These are phyloP conservation scores for Portevinia maculata DNA, from an alignment of 2,888 invertebrate species.

Conservation along the genomic window DNA sequence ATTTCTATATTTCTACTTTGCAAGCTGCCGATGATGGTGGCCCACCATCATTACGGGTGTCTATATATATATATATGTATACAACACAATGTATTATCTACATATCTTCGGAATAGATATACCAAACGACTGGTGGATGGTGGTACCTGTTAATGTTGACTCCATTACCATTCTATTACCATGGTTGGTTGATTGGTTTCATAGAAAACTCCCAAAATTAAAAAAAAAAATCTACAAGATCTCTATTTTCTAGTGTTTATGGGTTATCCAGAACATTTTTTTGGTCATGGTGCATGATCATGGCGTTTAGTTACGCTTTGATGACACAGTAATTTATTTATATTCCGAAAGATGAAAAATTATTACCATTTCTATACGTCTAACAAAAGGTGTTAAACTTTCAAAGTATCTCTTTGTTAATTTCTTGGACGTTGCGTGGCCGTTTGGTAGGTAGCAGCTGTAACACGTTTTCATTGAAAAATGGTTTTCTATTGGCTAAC, in stretches of 20 bases:
- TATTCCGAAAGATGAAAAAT: constrained; percentile 73
- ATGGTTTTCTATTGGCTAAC: constrained; percentile 55
- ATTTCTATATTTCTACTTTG: constrained; percentile 38
- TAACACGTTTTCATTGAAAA: constrained; percentile 42
- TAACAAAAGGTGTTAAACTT: constrained; percentile 73
- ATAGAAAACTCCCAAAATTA: constrained; percentile 60
- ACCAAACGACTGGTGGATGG: constrained; percentile 5
- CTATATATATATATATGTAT: not conserved
- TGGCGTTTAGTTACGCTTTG: constrained; percentile 82
- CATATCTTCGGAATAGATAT: constrained; percentile 35
- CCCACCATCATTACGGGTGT: not conserved
- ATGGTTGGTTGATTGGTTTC: constrained; percentile 72
- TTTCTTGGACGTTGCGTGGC: constrained; percentile 9
- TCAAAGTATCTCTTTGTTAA: constrained; percentile 23
- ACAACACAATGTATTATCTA: constrained; percentile 28
- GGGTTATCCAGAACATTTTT: constrained; percentile 69
- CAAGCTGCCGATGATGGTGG: constrained; percentile 61
- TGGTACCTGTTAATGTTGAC: constrained; percentile 67
- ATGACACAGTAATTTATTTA: constrained; percentile 80
- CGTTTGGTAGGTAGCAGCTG: constrained; percentile 53
- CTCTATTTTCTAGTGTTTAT: constrained; percentile 47
- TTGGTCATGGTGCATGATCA: constrained; percentile 73
- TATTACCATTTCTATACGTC: constrained; percentile 67
- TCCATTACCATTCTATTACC: constrained; percentile 68
- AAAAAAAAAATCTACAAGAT: constrained; percentile 16